Evolutionary conservation across 1,140 invertebrate species (phyloP).

Genomic region (Ptiloglossa arizonensis): DNA sequence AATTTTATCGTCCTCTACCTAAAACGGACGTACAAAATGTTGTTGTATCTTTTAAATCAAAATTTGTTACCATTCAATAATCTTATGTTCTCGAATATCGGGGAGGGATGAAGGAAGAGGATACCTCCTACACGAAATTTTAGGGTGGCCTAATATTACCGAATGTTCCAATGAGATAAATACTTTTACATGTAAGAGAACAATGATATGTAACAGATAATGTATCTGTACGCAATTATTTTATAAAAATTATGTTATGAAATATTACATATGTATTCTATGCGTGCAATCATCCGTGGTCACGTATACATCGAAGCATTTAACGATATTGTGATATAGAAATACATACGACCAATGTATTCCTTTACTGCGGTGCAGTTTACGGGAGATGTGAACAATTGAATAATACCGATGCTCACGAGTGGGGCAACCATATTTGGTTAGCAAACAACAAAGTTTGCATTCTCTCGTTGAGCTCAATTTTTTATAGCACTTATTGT

Average conservation of each 20-base stretch:
- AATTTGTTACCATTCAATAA: no score
- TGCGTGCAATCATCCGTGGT: conserved; percentile 2
- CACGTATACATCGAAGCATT: conserved; percentile 1
- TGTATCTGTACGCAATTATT: neutral
- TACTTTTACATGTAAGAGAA: neutral
- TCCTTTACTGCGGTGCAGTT: conserved; percentile 36
- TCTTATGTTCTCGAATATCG: no score
- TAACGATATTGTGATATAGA: conserved; percentile 41
- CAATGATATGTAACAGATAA: neutral
- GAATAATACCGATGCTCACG: conserved; percentile 2
- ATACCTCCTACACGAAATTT: no score
- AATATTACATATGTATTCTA: neutral
- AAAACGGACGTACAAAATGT: no score
- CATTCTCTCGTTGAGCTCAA: conserved; percentile 43
- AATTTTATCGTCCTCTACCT: no score
- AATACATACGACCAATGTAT: conserved; percentile 35
- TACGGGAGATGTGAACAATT: conserved; percentile 15
- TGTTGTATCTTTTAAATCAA: no score
- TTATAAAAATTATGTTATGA: neutral
- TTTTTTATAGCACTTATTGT: conserved; percentile 47
- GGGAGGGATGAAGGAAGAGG: no score
- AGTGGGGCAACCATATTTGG: conserved; percentile 8
- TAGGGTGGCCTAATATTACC: neutral
- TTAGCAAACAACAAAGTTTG: conserved; percentile 3
- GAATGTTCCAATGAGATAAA: conserved; percentile 15